These are phyloP conservation scores for Adineta ricciae DNA, from an alignment of 2,888 invertebrate genomes.

Conservation along the genomic window DNA sequence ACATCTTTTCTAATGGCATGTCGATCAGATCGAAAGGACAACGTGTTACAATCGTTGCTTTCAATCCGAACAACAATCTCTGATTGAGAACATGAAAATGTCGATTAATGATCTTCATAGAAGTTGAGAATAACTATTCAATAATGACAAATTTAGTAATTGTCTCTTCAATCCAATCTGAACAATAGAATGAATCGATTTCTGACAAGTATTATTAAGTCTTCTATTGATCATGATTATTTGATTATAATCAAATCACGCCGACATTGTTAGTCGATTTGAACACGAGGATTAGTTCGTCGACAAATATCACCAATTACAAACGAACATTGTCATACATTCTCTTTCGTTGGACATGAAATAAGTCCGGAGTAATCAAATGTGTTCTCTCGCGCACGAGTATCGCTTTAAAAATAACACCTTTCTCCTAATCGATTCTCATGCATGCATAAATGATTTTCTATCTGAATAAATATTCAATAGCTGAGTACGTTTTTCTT, in stretches of 20 bases:
- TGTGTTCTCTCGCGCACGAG: not conserved
- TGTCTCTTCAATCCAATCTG: not conserved
- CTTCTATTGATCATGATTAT: not conserved
- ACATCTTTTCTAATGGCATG: too few relatives aligned
- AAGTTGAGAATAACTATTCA: not conserved
- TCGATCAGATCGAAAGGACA: too few relatives aligned
- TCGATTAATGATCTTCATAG: not conserved
- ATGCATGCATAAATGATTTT: not conserved
- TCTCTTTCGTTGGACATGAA: not conserved
- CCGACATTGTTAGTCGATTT: not conserved
- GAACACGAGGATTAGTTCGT: not conserved
- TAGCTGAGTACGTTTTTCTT: too few relatives aligned
- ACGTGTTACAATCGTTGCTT: too few relatives aligned
- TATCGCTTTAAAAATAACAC: not conserved
- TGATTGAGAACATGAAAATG: too few relatives aligned
- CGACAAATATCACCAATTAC: not conserved
- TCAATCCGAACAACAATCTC: too few relatives aligned
- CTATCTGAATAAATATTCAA: not conserved
- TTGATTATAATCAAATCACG: not conserved
- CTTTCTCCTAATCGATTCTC: not conserved
- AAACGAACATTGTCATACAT: not conserved
- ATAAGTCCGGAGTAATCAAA: not conserved
- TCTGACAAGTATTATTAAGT: conserved; percentile 1
- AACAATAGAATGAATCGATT: not conserved
- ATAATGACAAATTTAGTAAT: not conserved